Evolutionary conservation across 2,888 invertebrate genomes (phyloP), one percentile per base, ranked within the genome.

Genomic region (Poecilobothrus nobilitatus): DNA sequence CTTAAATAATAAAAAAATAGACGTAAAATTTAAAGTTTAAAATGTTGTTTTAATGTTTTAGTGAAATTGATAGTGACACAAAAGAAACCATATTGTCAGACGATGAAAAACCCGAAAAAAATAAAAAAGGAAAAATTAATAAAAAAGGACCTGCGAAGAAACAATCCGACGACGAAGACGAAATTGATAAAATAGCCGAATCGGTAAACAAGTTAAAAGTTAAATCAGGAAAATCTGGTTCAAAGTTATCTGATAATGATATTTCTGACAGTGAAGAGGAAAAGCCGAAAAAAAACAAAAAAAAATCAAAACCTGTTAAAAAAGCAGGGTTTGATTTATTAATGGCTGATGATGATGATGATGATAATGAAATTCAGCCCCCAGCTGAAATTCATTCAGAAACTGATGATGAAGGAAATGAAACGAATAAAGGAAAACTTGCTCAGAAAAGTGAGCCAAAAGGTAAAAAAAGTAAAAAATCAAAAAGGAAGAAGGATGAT

Each of bases 401-500:
- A 33, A 76, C 76, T 65, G 76, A 78, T 34, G 84, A 88, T 72
- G 87, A 87, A 72, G 27, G 5, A 27, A 84, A 86, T 76, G 84
- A 81, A 70, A 84, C 82, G 70, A 83, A 83, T 73, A 82, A 80
- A 70, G 77, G 77, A 73, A 76, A 78, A 70, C 77, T 78, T 71
- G 77, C 80, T 70, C 27, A 77, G 80, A 74, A 79, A 73, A 70
- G 76, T 77, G 76, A 84, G 81, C 77, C 72, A 18, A 53, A 53
- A 74, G 86, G 86, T 22, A 91, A 91, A 78, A 91, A 91, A 78
- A 86, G 88, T 4, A 91, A 91, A 77, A 91, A 90, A 79, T 81
- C 85, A 6, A 88, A 87, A 76, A 87, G 88, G 76, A 91, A 89
- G 82, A 88, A 88, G 73, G 87, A 89, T 75, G 90, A 90, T 68